Evolutionary conservation across 2,888 invertebrate species (phyloP).

Genomic region (Eupithecia abbreviata): DNA sequence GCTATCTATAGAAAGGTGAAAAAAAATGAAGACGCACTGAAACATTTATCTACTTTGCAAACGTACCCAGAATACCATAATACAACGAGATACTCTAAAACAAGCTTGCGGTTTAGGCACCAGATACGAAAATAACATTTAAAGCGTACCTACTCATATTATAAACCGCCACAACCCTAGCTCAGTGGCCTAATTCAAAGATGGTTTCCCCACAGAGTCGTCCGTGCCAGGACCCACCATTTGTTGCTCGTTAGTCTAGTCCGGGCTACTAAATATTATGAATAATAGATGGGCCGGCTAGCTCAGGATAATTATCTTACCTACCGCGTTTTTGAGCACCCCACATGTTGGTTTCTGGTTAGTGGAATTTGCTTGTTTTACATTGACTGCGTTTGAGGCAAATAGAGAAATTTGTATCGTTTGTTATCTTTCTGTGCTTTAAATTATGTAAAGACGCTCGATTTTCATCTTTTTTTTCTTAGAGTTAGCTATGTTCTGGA

Average conservation of each 20-base stretch:
- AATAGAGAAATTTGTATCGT: neutral
- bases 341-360: slow-evolving; percentile 19
- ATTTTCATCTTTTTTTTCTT: neutral
- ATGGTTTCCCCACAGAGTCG: slow-evolving; percentile 39
- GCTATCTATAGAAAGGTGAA: neutral
- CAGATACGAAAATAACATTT: neutral
- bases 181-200: slow-evolving; percentile 40
- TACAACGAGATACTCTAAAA: neutral
- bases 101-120: neutral
- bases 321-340: slow-evolving; percentile 40
- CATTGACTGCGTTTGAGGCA: neutral
- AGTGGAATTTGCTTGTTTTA: slow-evolving; percentile 1
- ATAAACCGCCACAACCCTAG: slow-evolving; percentile 31
- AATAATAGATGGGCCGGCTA: slow-evolving; percentile 61
- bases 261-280: slow-evolving; percentile 64
- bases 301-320: slow-evolving; percentile 40
- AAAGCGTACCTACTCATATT: neutral
- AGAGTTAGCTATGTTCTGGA: neutral
- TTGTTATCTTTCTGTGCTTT: neutral
- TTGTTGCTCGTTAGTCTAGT: slow-evolving; percentile 62
- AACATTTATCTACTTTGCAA: neutral
- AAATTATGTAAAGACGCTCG: neutral
- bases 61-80: neutral
- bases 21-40: neutral
- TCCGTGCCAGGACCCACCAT: slow-evolving; percentile 46